Percentiles rank a stretch among this genome's conserved stretches.
phyloP scores from a whole-genome alignment of 2,113 vertebrate genomes.

The Campylorhamphus procurvoides region DNA sequence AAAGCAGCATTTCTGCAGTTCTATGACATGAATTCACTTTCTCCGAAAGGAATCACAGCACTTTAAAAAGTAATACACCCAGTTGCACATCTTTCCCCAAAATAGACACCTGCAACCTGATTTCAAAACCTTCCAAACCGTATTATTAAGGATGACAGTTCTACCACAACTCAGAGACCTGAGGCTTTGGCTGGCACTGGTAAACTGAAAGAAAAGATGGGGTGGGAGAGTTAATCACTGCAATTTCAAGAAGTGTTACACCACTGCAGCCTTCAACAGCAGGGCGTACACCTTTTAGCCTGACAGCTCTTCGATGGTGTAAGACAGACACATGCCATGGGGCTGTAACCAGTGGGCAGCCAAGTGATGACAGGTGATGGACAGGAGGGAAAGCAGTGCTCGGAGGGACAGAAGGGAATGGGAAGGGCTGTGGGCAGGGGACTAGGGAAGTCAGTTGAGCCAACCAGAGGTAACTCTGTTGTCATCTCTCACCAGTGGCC shows the following conservation, averaged over 20 bases:
- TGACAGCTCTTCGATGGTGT: not conserved
- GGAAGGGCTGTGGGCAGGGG: not conserved
- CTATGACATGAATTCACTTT: not conserved
- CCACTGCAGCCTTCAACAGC: not conserved
- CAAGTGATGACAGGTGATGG: not conserved
- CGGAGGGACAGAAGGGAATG: not conserved
- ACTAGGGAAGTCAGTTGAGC: not conserved
- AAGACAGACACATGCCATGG: not conserved
- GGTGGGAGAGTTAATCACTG: not conserved
- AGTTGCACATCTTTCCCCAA: not conserved
- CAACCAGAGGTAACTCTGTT: not conserved
- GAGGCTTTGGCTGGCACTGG: not conserved
- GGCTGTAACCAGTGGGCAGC: not conserved
- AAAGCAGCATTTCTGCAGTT: not conserved
- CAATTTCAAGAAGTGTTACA: not conserved
- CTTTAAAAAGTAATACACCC: not conserved
- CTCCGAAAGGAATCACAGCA: not conserved
- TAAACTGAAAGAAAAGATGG: not conserved
- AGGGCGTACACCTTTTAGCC: not conserved
- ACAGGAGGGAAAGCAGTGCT: not conserved
- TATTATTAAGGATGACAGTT: not conserved
- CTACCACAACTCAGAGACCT: not conserved
- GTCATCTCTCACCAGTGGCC: not conserved
- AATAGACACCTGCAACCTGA: not conserved
- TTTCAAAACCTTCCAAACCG: not conserved